Conservation (phyloP, 2,113 vertebrate genomes). For the Falcunculus frontatus region DNA sequence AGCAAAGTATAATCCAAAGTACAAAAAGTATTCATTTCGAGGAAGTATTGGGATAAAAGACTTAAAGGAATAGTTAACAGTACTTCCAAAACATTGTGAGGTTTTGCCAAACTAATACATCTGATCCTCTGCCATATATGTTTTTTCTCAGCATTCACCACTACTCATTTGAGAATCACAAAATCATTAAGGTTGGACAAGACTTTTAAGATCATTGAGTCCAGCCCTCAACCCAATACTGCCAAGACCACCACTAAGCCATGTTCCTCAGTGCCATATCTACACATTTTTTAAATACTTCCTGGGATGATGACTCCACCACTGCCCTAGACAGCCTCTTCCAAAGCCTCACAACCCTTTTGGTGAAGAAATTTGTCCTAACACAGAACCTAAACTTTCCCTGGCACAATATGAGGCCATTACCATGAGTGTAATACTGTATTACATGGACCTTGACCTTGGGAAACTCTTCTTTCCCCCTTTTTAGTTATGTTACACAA, state of each 20-base stretch:
- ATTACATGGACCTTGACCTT: background rate
- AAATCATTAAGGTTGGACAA: background rate
- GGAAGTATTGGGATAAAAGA: background rate
- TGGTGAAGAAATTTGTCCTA: background rate
- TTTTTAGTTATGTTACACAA: background rate
- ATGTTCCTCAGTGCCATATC: background rate
- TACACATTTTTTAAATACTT: background rate
- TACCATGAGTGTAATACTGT: background rate
- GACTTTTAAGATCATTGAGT: background rate
- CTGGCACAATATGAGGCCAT: fast-evolving
- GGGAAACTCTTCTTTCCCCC: background rate
- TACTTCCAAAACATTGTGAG: background rate
- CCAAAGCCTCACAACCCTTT: background rate
- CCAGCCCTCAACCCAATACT: background rate
- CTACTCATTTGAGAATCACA: background rate
- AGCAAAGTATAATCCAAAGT: background rate
- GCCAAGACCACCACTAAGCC: background rate
- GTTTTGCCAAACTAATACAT: background rate
- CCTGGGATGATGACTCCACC: background rate
- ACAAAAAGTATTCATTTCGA: background rate
- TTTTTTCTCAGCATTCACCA: background rate
- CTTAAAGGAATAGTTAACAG: background rate
- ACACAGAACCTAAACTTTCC: background rate
- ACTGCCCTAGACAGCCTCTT: background rate
- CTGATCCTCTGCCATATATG: background rate